phyloP scores from a whole-genome alignment of 2,888 invertebrate genomes.

The Tetragnatha montana region DNA sequence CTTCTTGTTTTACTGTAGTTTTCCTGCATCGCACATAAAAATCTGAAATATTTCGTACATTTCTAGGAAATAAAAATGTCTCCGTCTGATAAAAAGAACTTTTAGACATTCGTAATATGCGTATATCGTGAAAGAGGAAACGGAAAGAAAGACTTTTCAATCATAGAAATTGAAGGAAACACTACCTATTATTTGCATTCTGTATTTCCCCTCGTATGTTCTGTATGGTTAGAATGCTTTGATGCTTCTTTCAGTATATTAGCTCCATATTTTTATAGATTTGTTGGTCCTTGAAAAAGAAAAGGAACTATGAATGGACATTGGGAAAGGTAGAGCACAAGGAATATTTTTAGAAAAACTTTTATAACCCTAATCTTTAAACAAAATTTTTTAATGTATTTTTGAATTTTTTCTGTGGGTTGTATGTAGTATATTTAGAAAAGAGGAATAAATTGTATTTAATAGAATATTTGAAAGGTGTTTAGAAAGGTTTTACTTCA shows the following conservation, averaged over 20 bases:
- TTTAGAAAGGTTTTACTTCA: too few relatives aligned
- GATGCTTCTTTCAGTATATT: neutral
- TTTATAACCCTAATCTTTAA: too few relatives aligned
- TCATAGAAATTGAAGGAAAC: constrained; percentile 39
- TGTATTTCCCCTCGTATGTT: neutral
- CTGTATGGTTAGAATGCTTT: neutral
- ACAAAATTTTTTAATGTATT: too few relatives aligned
- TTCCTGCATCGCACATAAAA: neutral
- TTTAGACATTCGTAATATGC: neutral
- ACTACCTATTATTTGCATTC: constrained; percentile 7
- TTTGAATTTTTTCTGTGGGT: too few relatives aligned
- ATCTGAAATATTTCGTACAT: neutral
- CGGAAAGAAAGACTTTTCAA: neutral
- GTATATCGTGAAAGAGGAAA: neutral
- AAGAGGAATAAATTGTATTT: too few relatives aligned
- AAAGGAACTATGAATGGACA: neutral
- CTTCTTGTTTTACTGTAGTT: neutral
- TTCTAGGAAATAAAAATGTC: neutral
- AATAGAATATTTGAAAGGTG: too few relatives aligned
- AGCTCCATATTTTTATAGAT: neutral
- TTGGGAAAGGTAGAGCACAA: too few relatives aligned
- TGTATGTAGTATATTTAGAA: too few relatives aligned
- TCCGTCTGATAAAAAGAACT: neutral
- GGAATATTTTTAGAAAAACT: too few relatives aligned
- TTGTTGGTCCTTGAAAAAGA: neutral